Percentiles rank a stretch among this genome's conserved stretches.
phyloP scores from a whole-genome alignment of 2,888 invertebrate species.

The Zeuzera pyrina region DNA sequence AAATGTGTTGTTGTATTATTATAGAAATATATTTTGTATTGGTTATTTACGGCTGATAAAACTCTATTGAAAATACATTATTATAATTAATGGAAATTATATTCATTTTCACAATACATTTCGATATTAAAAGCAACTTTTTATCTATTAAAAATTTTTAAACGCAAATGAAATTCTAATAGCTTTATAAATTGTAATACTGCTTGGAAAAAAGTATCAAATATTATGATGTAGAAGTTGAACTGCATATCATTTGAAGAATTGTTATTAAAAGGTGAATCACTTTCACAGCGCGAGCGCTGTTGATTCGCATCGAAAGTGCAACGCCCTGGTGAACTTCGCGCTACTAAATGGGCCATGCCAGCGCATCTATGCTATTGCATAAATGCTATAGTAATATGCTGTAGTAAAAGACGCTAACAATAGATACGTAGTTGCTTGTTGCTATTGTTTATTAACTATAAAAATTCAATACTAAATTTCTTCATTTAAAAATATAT shows the following conservation, averaged over 20 bases:
- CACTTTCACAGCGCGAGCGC: slow-evolving; percentile 53
- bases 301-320: slow-evolving; percentile 46
- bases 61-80: too few relatives aligned
- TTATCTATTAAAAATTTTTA: too few relatives aligned
- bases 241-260: background rate
- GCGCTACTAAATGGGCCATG: slow-evolving; percentile 48
- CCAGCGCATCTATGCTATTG: slow-evolving; percentile 12
- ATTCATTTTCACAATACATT: too few relatives aligned
- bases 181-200: background rate
- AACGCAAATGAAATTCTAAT: too few relatives aligned
- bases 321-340: slow-evolving; percentile 68
- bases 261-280: slow-evolving; percentile 20
- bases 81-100: too few relatives aligned
- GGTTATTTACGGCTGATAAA: too few relatives aligned
- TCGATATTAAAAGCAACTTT: too few relatives aligned
- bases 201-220: background rate
- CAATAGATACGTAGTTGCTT: too few relatives aligned
- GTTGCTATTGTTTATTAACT: too few relatives aligned
- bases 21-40: too few relatives aligned
- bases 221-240: background rate
- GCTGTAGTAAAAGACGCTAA: too few relatives aligned
- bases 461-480: background rate
- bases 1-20: too few relatives aligned
- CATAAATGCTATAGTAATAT: background rate
- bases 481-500: background rate